Percentiles rank a stretch among this genome's conserved stretches.
Conservation (phyloP, 2,888 invertebrate species). For the Pandemis heparana region DNA sequence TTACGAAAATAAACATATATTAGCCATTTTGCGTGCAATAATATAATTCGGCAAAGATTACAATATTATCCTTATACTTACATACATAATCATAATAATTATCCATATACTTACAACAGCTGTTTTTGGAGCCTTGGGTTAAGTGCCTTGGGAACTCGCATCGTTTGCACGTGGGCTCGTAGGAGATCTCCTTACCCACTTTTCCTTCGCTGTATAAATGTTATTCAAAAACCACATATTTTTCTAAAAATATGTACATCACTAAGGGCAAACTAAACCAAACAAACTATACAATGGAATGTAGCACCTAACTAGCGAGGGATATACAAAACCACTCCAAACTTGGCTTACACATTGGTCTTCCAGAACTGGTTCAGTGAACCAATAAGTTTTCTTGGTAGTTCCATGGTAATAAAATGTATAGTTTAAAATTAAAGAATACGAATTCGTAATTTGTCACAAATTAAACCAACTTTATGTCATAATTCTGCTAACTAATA, state of each 20-base stretch:
- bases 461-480: slow-evolving; percentile 17
- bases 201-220: slow-evolving; percentile 25
- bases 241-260: slow-evolving; percentile 22
- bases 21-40: not conserved
- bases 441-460: not conserved
- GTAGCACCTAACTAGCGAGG: slow-evolving; percentile 16
- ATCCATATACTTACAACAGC: slow-evolving; percentile 65
- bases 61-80: too few species aligned
- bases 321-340: slow-evolving; percentile 30
- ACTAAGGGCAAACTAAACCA: slow-evolving; percentile 31
- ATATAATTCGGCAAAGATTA: not conserved
- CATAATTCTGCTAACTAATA: slow-evolving; percentile 2
- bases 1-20: slow-evolving; percentile 5
- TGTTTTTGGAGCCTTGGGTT: slow-evolving; percentile 63
- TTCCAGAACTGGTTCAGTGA: slow-evolving; percentile 71
- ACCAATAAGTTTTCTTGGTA: slow-evolving; percentile 52
- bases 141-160: slow-evolving; percentile 65
- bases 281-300: slow-evolving; percentile 36
- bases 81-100: not conserved
- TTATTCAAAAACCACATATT: slow-evolving; percentile 26
- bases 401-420: slow-evolving; percentile 47
- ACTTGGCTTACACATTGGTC: slow-evolving; percentile 67
- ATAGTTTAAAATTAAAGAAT: slow-evolving; percentile 29
- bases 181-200: not conserved
- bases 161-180: slow-evolving; percentile 43